Percentiles rank a stretch among this genome's conserved stretches.
Conservation (phyloP, 2,113 vertebrate species). For the Triplophysa tibetana region DNA sequence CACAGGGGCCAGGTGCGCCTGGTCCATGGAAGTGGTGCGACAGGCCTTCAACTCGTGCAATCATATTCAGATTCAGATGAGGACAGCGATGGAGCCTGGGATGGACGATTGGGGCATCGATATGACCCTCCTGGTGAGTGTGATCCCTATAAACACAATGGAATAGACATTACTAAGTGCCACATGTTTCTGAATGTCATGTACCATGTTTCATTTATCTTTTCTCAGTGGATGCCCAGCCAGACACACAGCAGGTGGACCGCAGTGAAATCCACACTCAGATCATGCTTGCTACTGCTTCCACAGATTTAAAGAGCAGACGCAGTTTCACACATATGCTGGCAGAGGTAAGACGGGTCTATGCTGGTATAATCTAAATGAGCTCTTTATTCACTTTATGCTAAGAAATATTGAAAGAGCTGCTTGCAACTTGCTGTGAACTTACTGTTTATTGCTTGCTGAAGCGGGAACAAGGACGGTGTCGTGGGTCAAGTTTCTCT, state of each 20-base stretch:
- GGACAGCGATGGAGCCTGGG: constrained; percentile 89
- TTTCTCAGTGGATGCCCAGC: constrained; percentile 79
- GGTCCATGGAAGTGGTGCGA: constrained; percentile 86
- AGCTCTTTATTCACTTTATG: background rate
- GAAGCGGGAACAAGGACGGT: constrained; percentile 85
- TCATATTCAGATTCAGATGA: constrained; percentile 89
- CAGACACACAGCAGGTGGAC: constrained; percentile 84
- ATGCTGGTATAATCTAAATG: background rate
- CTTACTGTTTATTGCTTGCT: constrained; percentile 7
- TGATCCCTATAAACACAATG: background rate
- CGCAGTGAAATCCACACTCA: constrained; percentile 86
- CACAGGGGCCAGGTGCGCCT: constrained; percentile 87
- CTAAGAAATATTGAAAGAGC: background rate
- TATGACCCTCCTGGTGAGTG: constrained; percentile 88
- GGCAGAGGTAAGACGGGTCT: constrained; percentile 64
- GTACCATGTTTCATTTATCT: background rate
- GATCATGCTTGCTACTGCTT: constrained; percentile 84
- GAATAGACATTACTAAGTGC: background rate
- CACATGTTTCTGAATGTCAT: background rate
- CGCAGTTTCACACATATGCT: constrained; percentile 82
- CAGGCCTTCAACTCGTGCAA: constrained; percentile 86
- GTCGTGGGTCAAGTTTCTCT: constrained; percentile 84
- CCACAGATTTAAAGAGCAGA: constrained; percentile 62
- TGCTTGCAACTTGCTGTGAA: background rate
- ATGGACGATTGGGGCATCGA: constrained; percentile 83